These are phyloP conservation scores for Rhagium mordax DNA, from an alignment of 2,888 invertebrate species.

Conservation along the genomic window DNA sequence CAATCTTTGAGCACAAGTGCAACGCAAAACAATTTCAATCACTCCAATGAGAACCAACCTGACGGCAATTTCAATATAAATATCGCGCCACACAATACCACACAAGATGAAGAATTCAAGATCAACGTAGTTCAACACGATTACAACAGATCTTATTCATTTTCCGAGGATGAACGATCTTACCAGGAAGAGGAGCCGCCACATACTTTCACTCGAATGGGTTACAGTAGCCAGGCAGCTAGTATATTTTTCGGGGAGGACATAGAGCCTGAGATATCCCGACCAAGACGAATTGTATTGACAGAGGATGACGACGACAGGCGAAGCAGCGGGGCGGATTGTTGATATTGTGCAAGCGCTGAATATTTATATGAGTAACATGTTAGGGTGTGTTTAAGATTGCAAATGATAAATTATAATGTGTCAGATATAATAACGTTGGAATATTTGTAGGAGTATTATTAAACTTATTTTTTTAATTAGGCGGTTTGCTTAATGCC, in stretches of 20 bases:
- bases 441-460: neutral
- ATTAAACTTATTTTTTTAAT: neutral
- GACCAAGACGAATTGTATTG: slow-evolving; percentile 53
- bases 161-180: slow-evolving; percentile 46
- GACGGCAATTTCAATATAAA: slow-evolving; percentile 25
- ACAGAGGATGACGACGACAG: slow-evolving; percentile 52
- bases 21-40: neutral
- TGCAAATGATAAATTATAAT: neutral
- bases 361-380: neutral
- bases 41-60: neutral
- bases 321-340: slow-evolving; percentile 58
- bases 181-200: slow-evolving; percentile 24
- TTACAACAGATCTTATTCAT: slow-evolving; percentile 17
- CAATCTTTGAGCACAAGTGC: neutral
- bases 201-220: slow-evolving; percentile 27
- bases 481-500: neutral
- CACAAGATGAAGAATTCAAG: slow-evolving; percentile 24
- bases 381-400: neutral
- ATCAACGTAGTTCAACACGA: slow-evolving; percentile 44
- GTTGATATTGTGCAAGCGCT: slow-evolving; percentile 23
- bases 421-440: neutral
- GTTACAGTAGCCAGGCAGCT: slow-evolving; percentile 64
- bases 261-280: slow-evolving; percentile 41
- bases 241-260: slow-evolving; percentile 65
- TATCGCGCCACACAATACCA: neutral